Percentiles rank a stretch among this genome's conserved stretches.
Conservation (phyloP, 2,888 invertebrate species). For the Pollenia angustigena region DNA sequence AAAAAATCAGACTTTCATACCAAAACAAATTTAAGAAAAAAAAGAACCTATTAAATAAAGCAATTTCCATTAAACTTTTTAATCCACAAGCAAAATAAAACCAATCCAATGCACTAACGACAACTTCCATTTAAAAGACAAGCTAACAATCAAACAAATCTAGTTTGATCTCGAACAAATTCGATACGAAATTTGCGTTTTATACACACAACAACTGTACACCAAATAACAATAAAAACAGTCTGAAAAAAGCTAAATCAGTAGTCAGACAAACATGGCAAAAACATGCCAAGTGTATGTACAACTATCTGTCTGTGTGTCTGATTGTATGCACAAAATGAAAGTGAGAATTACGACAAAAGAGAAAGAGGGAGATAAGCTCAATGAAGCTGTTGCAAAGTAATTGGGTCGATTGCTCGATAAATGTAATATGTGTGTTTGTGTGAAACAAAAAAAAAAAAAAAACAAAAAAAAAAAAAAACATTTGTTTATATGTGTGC, state of each 20-base stretch:
- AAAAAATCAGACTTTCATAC: too few species aligned
- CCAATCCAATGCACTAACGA: background rate
- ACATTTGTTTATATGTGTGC: background rate
- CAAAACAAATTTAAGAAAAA: background rate
- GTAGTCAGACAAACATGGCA: slow-evolving; percentile 10
- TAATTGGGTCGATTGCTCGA: slow-evolving; percentile 66
- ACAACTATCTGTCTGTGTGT: background rate
- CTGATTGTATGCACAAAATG: slow-evolving; percentile 30
- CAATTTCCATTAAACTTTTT: slow-evolving; percentile 3
- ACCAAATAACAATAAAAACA: background rate
- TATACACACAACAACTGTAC: background rate
- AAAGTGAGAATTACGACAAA: slow-evolving; percentile 60
- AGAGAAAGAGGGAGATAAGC: slow-evolving; percentile 42
- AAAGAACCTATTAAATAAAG: background rate
- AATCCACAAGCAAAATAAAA: slow-evolving; percentile 21
- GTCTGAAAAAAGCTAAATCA: background rate
- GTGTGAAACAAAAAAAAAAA: too few species aligned
- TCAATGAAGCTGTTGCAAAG: slow-evolving; percentile 57
- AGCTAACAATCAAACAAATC: slow-evolving; percentile 39
- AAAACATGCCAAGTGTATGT: slow-evolving; percentile 20
- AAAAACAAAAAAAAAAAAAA: background rate
- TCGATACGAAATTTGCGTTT: slow-evolving; percentile 1
- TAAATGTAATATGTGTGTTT: slow-evolving; percentile 15
- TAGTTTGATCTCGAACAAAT: slow-evolving; percentile 49
- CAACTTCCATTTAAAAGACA: slow-evolving; percentile 27